A percentile compares a stretch with the other conserved stretches of the same genome.
Evolutionary conservation across 2,113 vertebrate species (phyloP).

Genomic region (Austrofundulus limnaeus): DNA sequence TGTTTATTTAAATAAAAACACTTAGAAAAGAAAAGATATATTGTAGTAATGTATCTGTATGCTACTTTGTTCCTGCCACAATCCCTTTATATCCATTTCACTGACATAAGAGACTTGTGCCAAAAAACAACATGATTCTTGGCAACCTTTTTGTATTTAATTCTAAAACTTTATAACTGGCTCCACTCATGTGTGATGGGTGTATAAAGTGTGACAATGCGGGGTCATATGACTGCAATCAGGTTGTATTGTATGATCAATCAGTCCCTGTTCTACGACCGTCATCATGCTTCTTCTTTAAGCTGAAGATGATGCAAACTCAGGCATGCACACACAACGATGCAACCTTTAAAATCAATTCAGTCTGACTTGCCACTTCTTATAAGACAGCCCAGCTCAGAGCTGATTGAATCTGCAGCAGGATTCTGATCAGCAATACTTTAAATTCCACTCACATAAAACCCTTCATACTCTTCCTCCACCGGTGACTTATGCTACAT

Average conservation of each 20-base stretch:
- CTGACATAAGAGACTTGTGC: too few relatives aligned
- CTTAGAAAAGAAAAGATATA: too few relatives aligned
- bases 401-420: conserved; percentile 57
- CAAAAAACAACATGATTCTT: too few relatives aligned
- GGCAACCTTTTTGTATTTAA: neutral
- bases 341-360: conserved; percentile 44
- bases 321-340: conserved; percentile 8
- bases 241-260: conserved; percentile 12
- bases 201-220: conserved; percentile 4
- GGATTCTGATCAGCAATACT: conserved; percentile 45
- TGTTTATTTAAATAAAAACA: too few relatives aligned
- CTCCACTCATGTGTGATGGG: neutral
- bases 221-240: conserved; percentile 30
- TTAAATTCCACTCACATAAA: conserved; percentile 46
- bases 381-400: conserved; percentile 40
- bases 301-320: conserved; percentile 24
- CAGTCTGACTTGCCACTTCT: conserved; percentile 46
- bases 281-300: conserved; percentile 26
- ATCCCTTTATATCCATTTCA: too few relatives aligned
- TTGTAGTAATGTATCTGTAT: too few relatives aligned
- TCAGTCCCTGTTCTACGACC: conserved; percentile 5
- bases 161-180: neutral
- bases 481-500: conserved; percentile 25
- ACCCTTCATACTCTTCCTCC: conserved; percentile 14
- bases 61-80: too few relatives aligned